These are phyloP conservation scores for Acleris holmiana DNA, from an alignment of 2,888 invertebrate species.

Conservation along the genomic window DNA sequence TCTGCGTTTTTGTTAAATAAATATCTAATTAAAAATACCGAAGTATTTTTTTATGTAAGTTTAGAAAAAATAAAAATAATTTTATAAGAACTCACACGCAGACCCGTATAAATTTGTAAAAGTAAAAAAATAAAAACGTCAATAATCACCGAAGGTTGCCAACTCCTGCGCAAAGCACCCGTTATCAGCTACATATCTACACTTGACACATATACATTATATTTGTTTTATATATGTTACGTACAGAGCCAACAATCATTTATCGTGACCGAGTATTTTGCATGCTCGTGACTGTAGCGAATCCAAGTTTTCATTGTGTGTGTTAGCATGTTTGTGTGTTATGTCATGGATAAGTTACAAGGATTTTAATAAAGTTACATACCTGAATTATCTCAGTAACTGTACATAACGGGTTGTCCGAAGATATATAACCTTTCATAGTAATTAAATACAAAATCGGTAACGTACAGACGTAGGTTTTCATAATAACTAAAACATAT, in stretches of 20 bases:
- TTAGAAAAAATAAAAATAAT: no score
- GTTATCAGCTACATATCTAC: constrained; percentile 32
- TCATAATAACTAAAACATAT: no score
- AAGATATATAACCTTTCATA: no score
- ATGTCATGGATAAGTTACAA: constrained; percentile 25
- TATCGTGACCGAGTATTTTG: constrained; percentile 32
- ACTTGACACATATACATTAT: constrained; percentile 34
- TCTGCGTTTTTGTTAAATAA: no score
- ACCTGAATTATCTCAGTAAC: background rate
- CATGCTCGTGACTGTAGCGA: constrained; percentile 33
- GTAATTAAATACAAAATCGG: no score
- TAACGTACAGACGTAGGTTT: no score
- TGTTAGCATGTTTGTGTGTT: constrained; percentile 16
- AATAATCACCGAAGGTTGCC: constrained; percentile 11
- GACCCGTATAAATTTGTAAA: no score
- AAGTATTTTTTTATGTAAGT: no score
- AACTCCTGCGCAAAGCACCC: constrained; percentile 13
- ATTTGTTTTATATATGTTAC: constrained; percentile 17
- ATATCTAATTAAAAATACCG: no score
- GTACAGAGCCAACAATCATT: constrained; percentile 13
- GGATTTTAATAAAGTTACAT: constrained; percentile 14
- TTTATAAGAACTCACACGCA: no score
- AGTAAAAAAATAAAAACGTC: no score
- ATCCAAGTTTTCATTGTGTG: constrained; percentile 21
- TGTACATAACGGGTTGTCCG: no score